Percentiles rank a stretch among this genome's conserved stretches.
Evolutionary conservation across 2,888 invertebrate species (phyloP).

Genomic region (Drosophila monieri): DNA sequence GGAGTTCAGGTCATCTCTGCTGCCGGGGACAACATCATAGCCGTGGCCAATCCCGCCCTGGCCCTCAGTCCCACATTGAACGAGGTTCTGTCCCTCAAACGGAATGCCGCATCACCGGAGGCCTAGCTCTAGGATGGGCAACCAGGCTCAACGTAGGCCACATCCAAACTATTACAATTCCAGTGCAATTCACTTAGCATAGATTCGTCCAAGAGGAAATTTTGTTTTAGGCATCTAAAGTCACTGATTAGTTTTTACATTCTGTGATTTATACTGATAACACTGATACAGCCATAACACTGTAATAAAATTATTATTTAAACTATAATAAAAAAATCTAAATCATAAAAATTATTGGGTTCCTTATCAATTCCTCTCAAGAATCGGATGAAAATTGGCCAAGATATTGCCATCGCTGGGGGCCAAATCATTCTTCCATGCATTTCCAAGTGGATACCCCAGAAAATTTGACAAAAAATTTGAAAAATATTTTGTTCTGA

Average conservation of each 20-base stretch:
- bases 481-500: too few species aligned
- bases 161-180: slow-evolving; percentile 34
- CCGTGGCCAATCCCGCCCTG: slow-evolving; percentile 94
- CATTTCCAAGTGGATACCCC: too few species aligned
- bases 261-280: slow-evolving; percentile 61
- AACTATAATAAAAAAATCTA: slow-evolving; percentile 17
- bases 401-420: too few species aligned
- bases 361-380: too few species aligned
- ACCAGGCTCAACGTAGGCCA: slow-evolving; percentile 22
- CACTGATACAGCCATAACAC: slow-evolving; percentile 8
- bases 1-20: slow-evolving; percentile 92
- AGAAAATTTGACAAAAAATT: too few species aligned
- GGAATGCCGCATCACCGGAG: slow-evolving; percentile 82
- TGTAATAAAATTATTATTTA: slow-evolving; percentile 54
- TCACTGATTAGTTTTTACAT: slow-evolving; percentile 49
- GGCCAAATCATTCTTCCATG: too few species aligned
- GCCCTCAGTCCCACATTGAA: slow-evolving; percentile 86
- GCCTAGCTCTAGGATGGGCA: slow-evolving; percentile 45
- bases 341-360: too few species aligned
- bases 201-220: slow-evolving; percentile 16
- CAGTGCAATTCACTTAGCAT: slow-evolving; percentile 65
- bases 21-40: slow-evolving; percentile 94
- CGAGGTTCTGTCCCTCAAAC: slow-evolving; percentile 81
- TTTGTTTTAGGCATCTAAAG: slow-evolving; percentile 33
- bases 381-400: too few species aligned